Conservation (phyloP, 2,113 vertebrate species). For the Eublepharis macularius region DNA sequence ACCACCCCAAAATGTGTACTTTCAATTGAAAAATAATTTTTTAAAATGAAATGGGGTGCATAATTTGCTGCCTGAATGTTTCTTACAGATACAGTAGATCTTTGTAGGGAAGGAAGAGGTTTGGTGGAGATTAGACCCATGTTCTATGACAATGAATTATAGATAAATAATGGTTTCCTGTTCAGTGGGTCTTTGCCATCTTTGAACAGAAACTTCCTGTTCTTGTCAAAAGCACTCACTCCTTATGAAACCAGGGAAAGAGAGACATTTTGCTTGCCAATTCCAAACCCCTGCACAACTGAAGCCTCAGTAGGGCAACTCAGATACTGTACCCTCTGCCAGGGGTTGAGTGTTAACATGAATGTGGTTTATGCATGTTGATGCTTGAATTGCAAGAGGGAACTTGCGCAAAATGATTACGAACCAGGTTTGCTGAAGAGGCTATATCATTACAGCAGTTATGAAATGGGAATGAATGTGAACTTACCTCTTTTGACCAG, state of each 20-base stretch:
- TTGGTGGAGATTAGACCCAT: not conserved
- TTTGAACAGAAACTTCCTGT: not conserved
- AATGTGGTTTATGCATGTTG: not conserved
- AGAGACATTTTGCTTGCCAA: not conserved
- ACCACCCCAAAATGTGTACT: not conserved
- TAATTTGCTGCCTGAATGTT: slow-evolving; percentile 13
- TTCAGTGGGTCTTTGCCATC: not conserved
- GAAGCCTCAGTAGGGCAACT: not conserved
- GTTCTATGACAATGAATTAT: not conserved
- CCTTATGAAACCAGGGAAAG: not conserved
- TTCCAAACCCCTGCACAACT: not conserved
- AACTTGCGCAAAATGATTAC: not conserved
- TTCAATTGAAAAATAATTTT: not conserved
- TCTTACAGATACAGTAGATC: slow-evolving; percentile 41
- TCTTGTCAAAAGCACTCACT: not conserved
- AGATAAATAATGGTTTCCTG: not conserved
- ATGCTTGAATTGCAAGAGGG: not conserved
- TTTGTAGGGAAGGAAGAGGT: not conserved
- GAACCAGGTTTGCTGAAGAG: not conserved
- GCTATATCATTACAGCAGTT: not conserved
- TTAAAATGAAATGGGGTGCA: not conserved
- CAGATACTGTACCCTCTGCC: not conserved
- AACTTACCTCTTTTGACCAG: not conserved
- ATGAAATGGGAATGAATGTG: not conserved
- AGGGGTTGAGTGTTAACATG: not conserved